Conservation (phyloP, 2,888 invertebrate species). For the Leptopilina drosophilae region DNA sequence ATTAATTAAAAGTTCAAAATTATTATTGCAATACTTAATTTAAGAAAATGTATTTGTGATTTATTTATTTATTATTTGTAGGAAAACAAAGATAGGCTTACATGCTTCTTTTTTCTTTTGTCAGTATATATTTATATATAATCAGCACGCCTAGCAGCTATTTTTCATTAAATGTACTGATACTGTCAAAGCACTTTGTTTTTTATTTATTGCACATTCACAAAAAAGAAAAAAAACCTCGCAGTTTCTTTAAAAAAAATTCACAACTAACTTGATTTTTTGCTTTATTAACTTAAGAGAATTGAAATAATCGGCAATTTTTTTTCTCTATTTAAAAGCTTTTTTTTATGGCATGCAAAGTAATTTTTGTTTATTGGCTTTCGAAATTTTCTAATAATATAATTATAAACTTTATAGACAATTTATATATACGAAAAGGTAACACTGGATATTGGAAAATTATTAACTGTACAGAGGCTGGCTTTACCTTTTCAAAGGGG, state of each 20-base stretch:
- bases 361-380: neutral
- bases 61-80: constrained; percentile 31
- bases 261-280: constrained; percentile 5
- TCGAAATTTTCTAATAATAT: neutral
- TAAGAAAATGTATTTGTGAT: neutral
- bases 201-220: constrained; percentile 36
- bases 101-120: constrained; percentile 30
- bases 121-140: constrained; percentile 59
- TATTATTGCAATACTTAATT: neutral
- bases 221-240: neutral
- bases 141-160: constrained; percentile 65
- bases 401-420: no score
- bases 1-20: neutral
- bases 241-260: neutral
- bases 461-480: no score
- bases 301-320: neutral
- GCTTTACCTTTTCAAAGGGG: neutral
- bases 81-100: constrained; percentile 13
- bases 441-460: neutral
- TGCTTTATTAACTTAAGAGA: neutral
- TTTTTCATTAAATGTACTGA: constrained; percentile 66
- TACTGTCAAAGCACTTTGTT: constrained; percentile 56
- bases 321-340: neutral
- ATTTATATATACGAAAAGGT: neutral
- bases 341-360: constrained; percentile 1